Evolutionary conservation across 2,113 vertebrate species (phyloP), one percentile per base, ranked within the genome.

Genomic region (Plotosus lineatus): DNA sequence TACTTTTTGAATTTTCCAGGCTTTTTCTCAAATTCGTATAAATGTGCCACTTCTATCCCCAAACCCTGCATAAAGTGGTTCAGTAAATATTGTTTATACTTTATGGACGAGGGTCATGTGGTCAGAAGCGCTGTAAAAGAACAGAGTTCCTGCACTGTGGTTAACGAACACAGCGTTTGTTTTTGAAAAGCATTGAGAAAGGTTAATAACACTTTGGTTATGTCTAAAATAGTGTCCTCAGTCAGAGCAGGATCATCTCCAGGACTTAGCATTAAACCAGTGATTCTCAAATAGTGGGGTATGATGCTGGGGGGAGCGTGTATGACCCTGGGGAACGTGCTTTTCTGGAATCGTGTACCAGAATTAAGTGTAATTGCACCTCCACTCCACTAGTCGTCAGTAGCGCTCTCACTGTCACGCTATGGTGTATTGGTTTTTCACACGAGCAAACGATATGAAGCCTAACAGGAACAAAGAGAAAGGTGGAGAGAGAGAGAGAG

Each of bases 141-240:
- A 40, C 23, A 95, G 90, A 21, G 77, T 40, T 17, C 94, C 93
- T 0, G 78, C 82, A 60, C 15, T 14, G 33, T 92, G 87, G 63
- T 96, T 89, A 88, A 95, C 78, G 51, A 89, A 90, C 68, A 95
- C 23, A 0, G 94, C 95, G 58, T 95, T 87, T 33, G 87, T 88
- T 65, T 33, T 78, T 8, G 84, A 88, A 2, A 86, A 75, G 28
- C 12, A 78, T 26, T 55, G 5, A 58, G 10, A 17, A 75, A 95
- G 84, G 17, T n/a, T 0, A 17, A 74, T n/a, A 9, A 3, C 6
- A 8, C 5, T 5, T 9, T 63, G 46, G 0, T 91, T 44, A 75
- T 96, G 94, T 90, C 90, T 91, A 75, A 92, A 90, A 86, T 89
- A 85, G 66, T 88, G 88, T 0, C 87, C 90, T 0, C 90, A 81